Percentiles rank a stretch among this genome's conserved stretches.
Evolutionary conservation across 2,888 invertebrate genomes (phyloP).

Genomic region (Andricus curvator): DNA sequence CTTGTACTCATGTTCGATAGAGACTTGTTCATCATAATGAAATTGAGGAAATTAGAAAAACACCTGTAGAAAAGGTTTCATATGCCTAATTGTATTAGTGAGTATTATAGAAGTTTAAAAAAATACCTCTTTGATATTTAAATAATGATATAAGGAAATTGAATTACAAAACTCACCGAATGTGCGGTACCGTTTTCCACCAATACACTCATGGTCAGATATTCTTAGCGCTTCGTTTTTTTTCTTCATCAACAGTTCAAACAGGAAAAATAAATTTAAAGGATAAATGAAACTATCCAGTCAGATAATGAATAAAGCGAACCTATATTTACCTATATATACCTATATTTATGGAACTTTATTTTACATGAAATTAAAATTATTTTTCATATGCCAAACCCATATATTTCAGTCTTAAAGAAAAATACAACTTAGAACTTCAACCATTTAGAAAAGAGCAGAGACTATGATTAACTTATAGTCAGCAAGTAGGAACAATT

Average conservation of each 20-base stretch:
- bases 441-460: neutral
- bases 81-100: too few species aligned
- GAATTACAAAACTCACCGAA: neutral
- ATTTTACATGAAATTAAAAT: neutral
- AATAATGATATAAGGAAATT: too few species aligned
- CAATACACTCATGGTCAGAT: neutral
- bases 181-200: neutral
- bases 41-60: too few species aligned
- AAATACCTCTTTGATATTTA: too few species aligned
- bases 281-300: neutral
- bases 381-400: neutral
- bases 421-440: neutral
- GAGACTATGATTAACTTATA: neutral
- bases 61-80: too few species aligned
- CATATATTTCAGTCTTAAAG: neutral
- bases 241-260: neutral
- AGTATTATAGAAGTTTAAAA: too few species aligned
- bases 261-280: neutral
- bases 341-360: too few species aligned
- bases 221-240: neutral
- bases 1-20: too few species aligned
- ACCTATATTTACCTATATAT: too few species aligned
- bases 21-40: too few species aligned
- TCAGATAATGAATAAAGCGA: neutral
- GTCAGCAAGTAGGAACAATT: neutral